A percentile compares a stretch with the other conserved stretches of the same genome.
Evolutionary conservation across 1,140 invertebrate genomes (phyloP).

Genomic region (Tetramorium alpestre): DNA sequence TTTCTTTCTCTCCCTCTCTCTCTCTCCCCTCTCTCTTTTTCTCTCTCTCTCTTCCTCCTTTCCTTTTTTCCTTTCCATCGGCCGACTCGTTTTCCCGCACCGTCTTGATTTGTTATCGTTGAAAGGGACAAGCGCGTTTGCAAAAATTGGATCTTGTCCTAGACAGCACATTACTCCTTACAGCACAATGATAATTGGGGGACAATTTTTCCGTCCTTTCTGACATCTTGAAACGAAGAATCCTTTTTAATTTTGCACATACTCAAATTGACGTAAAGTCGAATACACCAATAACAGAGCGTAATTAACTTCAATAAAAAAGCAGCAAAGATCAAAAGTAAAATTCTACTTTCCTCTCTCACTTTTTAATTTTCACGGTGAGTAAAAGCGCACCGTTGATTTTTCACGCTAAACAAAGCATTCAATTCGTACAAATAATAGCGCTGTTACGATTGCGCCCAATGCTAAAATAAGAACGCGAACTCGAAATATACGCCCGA

Average conservation of each 20-base stretch:
- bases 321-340: constrained; percentile 31
- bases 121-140: constrained; percentile 36
- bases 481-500: constrained; percentile 45
- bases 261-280: not conserved
- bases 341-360: constrained; percentile 21
- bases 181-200: constrained; percentile 30
- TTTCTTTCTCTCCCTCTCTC: constrained; percentile 54
- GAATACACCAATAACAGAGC: not conserved
- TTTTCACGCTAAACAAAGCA: constrained; percentile 50
- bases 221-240: not conserved
- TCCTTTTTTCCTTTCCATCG: not conserved
- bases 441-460: constrained; percentile 28
- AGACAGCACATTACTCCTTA: not conserved
- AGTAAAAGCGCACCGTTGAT: constrained; percentile 41
- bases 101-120: constrained; percentile 52
- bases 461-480: constrained; percentile 47
- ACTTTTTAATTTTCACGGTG: constrained; percentile 47
- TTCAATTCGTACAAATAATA: constrained; percentile 58
- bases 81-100: constrained; percentile 36
- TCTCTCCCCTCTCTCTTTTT: constrained; percentile 14
- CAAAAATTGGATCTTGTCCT: constrained; percentile 46
- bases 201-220: not conserved
- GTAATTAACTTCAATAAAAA: constrained; percentile 37
- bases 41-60: not conserved
- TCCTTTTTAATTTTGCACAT: not conserved